These are phyloP conservation scores for Apis cerana DNA, from an alignment of 1,140 invertebrate species.

Conservation along the genomic window DNA sequence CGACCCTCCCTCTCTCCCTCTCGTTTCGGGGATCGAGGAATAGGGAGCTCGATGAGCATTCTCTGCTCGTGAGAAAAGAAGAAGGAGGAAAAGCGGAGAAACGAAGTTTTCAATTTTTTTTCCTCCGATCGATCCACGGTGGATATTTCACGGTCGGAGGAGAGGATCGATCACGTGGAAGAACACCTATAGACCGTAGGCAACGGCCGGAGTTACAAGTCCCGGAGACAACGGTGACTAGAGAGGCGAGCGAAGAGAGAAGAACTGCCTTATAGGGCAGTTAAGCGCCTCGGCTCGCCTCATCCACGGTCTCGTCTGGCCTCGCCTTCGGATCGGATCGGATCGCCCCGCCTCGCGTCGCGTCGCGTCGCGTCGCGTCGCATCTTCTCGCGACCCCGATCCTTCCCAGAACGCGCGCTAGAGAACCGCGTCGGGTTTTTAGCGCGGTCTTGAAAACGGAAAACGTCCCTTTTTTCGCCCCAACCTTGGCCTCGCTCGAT, in stretches of 20 bases:
- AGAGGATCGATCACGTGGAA: background rate
- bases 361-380: conserved; percentile 58
- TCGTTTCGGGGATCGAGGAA: conserved; percentile 25
- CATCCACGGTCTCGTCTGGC: conserved; percentile 64
- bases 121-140: too few species aligned
- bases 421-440: conserved; percentile 73
- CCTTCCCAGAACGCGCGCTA: conserved; percentile 73
- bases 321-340: conserved; percentile 59
- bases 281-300: conserved; percentile 72
- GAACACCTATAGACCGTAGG: too few species aligned
- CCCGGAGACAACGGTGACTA: conserved; percentile 71
- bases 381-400: conserved; percentile 71
- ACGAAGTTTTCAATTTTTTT: too few species aligned
- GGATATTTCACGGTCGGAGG: too few species aligned
- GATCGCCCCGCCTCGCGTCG: conserved; percentile 61
- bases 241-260: conserved; percentile 69
- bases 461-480: conserved; percentile 67
- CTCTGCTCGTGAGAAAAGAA: background rate
- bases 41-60: background rate
- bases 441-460: conserved; percentile 74
- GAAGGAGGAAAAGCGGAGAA: too few species aligned
- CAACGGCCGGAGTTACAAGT: too few species aligned
- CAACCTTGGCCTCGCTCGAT: background rate
- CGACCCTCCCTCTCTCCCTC: background rate
- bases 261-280: conserved; percentile 77